A percentile compares a stretch with the other conserved stretches of the same genome.
Evolutionary conservation across 2,113 vertebrate genomes (phyloP).

Genomic region (Chascanopsetta lugubris): DNA sequence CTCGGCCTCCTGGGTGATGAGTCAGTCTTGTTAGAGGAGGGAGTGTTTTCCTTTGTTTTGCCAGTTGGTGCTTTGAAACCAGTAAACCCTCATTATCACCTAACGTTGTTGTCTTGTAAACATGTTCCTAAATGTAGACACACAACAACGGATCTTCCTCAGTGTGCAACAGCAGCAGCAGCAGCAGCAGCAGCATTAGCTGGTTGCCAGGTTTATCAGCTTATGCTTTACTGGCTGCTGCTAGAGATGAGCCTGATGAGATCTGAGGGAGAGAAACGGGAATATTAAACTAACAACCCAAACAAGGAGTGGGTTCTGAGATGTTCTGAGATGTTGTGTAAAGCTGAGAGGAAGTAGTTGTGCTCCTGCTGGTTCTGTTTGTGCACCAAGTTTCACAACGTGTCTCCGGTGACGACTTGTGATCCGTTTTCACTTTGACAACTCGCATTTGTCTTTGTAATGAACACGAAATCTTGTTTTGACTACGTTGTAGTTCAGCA

Average conservation of each 20-base stretch:
- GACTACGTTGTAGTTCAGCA: too few relatives aligned
- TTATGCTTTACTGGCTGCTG: background rate
- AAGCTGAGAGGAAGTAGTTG: constrained; percentile 2
- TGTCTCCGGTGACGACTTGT: too few relatives aligned
- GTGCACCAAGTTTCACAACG: background rate
- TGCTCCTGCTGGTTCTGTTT: background rate
- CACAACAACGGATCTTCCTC: too few relatives aligned
- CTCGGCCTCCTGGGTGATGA: background rate
- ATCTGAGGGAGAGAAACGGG: background rate
- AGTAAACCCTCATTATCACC: background rate
- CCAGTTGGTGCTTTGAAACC: background rate
- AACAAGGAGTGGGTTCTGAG: background rate
- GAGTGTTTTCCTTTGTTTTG: background rate
- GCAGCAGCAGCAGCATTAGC: too few relatives aligned
- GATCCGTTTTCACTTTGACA: too few relatives aligned
- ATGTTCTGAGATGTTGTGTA: background rate
- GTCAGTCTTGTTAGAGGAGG: background rate
- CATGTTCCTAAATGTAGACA: background rate
- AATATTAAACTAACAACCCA: background rate
- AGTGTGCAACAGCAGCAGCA: too few relatives aligned
- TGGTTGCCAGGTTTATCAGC: too few relatives aligned
- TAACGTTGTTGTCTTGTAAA: background rate
- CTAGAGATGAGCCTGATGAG: background rate
- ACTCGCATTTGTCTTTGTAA: too few relatives aligned
- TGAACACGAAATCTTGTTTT: too few relatives aligned